These are phyloP conservation scores for Drosophila aldrichi DNA, from an alignment of 2,888 invertebrate genomes.

Conservation along the genomic window DNA sequence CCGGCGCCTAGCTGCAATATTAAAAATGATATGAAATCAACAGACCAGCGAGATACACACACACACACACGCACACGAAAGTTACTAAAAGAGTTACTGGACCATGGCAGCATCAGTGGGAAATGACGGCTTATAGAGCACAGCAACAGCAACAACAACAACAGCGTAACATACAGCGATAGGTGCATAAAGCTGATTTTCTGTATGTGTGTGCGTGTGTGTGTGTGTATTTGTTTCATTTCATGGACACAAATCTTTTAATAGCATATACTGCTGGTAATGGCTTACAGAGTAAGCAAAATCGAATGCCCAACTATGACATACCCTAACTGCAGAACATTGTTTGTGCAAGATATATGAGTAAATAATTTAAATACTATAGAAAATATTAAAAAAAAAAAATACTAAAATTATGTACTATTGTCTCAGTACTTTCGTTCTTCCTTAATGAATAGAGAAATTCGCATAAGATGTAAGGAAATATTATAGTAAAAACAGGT, in stretches of 20 bases:
- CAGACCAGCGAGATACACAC: constrained; percentile 28
- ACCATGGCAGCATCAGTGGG: constrained; percentile 38
- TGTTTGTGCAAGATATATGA: not conserved
- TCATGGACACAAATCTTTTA: constrained; percentile 5
- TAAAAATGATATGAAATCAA: constrained; percentile 65
- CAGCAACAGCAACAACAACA: not conserved
- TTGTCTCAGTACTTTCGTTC: too few relatives aligned
- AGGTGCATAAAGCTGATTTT: constrained; percentile 18
- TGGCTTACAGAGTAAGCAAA: not conserved
- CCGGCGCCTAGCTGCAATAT: constrained; percentile 48
- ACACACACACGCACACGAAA: constrained; percentile 16
- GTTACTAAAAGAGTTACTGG: constrained; percentile 34
- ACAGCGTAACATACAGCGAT: constrained; percentile 1
- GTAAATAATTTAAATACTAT: not conserved
- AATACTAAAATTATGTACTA: too few relatives aligned
- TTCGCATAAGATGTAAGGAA: too few relatives aligned
- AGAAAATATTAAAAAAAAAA: not conserved
- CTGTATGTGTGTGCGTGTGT: not conserved
- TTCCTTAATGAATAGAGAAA: too few relatives aligned
- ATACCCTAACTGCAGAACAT: not conserved
- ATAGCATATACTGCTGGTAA: not conserved
- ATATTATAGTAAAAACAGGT: too few relatives aligned
- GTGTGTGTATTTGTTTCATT: not conserved
- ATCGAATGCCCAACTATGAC: not conserved
- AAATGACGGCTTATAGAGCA: constrained; percentile 4